These are phyloP conservation scores for Protobothrops mucrosquamatus DNA, from an alignment of 2,113 vertebrate genomes.

Conservation along the genomic window DNA sequence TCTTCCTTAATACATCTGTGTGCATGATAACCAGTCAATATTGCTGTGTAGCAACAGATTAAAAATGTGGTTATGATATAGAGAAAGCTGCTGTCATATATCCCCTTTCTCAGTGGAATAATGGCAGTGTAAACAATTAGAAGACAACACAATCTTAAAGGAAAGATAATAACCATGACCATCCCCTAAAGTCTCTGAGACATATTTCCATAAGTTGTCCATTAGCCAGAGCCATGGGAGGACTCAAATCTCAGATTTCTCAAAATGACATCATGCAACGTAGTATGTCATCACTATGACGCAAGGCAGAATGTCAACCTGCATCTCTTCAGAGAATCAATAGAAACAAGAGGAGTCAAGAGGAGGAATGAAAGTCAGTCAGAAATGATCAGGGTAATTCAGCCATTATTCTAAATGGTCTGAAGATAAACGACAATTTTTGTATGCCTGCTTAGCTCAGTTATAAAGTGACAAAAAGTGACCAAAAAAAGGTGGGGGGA, in stretches of 20 bases:
- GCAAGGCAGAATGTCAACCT: neutral
- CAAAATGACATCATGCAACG: neutral
- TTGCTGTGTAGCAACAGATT: neutral
- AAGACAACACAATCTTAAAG: neutral
- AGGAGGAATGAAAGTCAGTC: neutral
- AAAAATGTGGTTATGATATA: neutral
- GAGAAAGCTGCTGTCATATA: neutral
- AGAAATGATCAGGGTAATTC: constrained; percentile 12
- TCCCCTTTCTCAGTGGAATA: neutral
- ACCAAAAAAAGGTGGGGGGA: constrained; percentile 14
- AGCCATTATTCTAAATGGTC: neutral
- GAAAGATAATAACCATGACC: neutral
- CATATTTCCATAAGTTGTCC: neutral
- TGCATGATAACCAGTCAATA: neutral
- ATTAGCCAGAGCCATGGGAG: neutral
- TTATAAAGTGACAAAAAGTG: constrained; percentile 32
- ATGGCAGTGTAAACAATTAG: neutral
- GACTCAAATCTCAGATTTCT: neutral
- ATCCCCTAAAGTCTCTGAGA: neutral
- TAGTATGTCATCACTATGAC: neutral
- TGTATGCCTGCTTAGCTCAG: constrained; percentile 2
- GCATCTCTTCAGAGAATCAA: neutral
- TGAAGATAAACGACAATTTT: constrained; percentile 14
- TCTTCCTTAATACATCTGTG: neutral
- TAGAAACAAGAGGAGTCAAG: neutral